Conservation (phyloP, 2,888 invertebrate genomes). For the Machimus atricapillus region DNA sequence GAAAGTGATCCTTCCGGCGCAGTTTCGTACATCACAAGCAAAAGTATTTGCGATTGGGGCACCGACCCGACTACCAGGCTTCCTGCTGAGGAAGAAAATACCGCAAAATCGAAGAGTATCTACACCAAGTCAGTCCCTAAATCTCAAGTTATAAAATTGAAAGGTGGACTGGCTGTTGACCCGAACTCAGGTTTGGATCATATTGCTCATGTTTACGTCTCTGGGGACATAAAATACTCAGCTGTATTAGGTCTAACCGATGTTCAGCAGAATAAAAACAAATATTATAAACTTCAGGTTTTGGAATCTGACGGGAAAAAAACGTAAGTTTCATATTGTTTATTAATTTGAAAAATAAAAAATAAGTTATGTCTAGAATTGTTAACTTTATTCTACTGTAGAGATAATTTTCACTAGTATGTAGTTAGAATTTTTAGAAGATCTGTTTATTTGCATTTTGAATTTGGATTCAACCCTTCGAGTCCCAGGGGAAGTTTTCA, state of each 20-base stretch:
- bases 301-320: slow-evolving; percentile 74
- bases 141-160: slow-evolving; percentile 74
- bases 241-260: slow-evolving; percentile 85
- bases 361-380: too few species aligned
- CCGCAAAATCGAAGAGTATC: slow-evolving; percentile 69
- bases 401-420: too few species aligned
- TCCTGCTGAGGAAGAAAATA: slow-evolving; percentile 66
- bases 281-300: slow-evolving; percentile 93
- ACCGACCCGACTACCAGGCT: slow-evolving; percentile 66
- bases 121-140: slow-evolving; percentile 67
- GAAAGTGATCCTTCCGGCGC: slow-evolving; percentile 66
- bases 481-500: too few species aligned
- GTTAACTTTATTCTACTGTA: too few species aligned
- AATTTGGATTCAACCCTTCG: too few species aligned
- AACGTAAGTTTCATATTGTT: background rate
- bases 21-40: slow-evolving; percentile 72
- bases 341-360: background rate
- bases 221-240: slow-evolving; percentile 71
- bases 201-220: slow-evolving; percentile 78
- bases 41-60: slow-evolving; percentile 84
- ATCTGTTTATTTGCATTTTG: too few species aligned
- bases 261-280: slow-evolving; percentile 86
- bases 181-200: slow-evolving; percentile 85
- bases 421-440: too few species aligned
- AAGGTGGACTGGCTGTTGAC: slow-evolving; percentile 90